Evolutionary conservation across 2,888 invertebrate genomes (phyloP).

Genomic region (Eupithecia subfuscata): DNA sequence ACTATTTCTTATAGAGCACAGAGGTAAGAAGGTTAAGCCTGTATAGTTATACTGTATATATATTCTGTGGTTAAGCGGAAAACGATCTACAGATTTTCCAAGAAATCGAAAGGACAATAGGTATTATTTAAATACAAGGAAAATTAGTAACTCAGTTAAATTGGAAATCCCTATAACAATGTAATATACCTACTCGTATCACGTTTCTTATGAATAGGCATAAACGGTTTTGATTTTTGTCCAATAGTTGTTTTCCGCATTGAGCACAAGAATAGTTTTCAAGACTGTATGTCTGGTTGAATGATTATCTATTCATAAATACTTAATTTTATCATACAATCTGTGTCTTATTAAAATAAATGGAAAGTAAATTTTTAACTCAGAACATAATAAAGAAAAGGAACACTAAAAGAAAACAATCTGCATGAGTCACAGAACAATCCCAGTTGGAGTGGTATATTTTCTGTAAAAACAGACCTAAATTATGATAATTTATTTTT

Average conservation of each 20-base stretch:
- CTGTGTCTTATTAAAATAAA: neutral
- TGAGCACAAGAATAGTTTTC: neutral
- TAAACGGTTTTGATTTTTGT: neutral
- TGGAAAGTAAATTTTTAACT: neutral
- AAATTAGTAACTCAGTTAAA: neutral
- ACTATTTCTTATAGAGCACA: neutral
- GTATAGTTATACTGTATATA: too few relatives aligned
- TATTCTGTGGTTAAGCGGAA: too few relatives aligned
- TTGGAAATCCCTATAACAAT: constrained; percentile 16
- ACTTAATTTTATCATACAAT: neutral
- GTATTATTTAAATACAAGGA: neutral
- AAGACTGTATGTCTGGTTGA: neutral
- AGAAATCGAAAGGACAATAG: neutral
- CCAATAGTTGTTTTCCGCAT: neutral
- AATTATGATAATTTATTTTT: constrained; percentile 29
- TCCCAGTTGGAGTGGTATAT: neutral
- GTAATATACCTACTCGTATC: too few relatives aligned
- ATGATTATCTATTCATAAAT: neutral
- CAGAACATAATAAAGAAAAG: neutral
- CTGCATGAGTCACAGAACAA: neutral
- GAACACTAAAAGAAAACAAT: neutral
- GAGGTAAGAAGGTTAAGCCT: too few relatives aligned
- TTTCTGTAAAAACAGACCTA: neutral
- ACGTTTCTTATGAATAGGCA: constrained; percentile 8
- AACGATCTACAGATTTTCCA: neutral